These are phyloP conservation scores for Hypomesus transpacificus DNA, from an alignment of 2,113 vertebrate species.

Conservation along the genomic window DNA sequence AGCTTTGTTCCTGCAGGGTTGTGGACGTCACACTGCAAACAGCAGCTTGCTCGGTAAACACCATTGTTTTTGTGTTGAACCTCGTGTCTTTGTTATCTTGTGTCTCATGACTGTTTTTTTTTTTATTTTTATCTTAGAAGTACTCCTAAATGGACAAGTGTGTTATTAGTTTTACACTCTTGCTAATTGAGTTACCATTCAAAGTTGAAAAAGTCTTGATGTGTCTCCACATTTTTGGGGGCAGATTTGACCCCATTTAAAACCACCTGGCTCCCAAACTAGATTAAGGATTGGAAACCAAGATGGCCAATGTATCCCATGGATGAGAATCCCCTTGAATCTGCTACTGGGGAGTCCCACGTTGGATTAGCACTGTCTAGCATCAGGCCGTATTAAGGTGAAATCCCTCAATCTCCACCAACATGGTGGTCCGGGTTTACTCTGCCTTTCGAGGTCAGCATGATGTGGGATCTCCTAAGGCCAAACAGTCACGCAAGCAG, in stretches of 20 bases:
- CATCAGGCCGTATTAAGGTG: constrained; percentile 17
- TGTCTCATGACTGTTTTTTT: background rate
- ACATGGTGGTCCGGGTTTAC: no score
- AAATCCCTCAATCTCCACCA: constrained; percentile 15
- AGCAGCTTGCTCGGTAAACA: background rate
- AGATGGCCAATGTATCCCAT: constrained; percentile 43
- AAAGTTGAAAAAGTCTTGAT: background rate
- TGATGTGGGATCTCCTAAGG: no score
- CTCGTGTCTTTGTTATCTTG: background rate
- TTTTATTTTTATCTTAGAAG: background rate
- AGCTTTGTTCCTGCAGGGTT: background rate
- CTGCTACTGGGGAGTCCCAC: constrained; percentile 18
- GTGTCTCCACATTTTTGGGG: background rate
- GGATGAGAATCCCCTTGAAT: constrained; percentile 34
- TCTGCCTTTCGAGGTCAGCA: no score
- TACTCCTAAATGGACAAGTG: background rate
- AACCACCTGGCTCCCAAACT: constrained; percentile 9
- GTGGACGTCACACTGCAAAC: background rate
- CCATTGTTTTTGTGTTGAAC: background rate
- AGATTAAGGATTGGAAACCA: constrained; percentile 49
- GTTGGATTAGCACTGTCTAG: constrained; percentile 50
- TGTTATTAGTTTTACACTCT: background rate
- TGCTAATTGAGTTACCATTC: background rate
- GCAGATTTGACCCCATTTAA: constrained; percentile 23
- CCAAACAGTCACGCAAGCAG: no score